These are phyloP conservation scores for Arenicola marina DNA, from an alignment of 2,888 invertebrate species.

Conservation along the genomic window DNA sequence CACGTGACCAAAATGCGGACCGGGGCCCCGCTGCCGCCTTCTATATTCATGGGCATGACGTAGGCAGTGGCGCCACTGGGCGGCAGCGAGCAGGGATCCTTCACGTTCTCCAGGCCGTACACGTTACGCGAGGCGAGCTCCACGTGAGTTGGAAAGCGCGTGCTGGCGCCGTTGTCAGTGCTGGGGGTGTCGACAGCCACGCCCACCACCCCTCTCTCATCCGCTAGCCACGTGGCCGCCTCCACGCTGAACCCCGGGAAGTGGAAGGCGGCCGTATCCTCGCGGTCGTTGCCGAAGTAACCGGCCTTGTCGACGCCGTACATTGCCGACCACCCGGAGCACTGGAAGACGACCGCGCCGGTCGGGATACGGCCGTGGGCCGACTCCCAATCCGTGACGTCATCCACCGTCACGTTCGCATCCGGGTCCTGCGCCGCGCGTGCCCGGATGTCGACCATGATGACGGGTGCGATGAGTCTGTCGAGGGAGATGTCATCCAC, in stretches of 20 bases:
- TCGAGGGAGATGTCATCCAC: conserved; percentile 8
- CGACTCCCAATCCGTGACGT: conserved; percentile 5
- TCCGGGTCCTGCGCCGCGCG: conserved; percentile 5
- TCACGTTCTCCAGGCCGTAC: no score
- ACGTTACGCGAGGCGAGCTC: no score
- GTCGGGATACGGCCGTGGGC: conserved; percentile 7
- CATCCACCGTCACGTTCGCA: not conserved
- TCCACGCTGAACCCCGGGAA: conserved; percentile 9
- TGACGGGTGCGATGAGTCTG: not conserved
- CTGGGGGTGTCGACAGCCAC: no score
- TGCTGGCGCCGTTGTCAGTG: no score
- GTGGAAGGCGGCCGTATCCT: conserved; percentile 4
- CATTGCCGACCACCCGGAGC: not conserved
- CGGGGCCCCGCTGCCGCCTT: no score
- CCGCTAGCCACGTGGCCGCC: not conserved
- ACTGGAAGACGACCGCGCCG: not conserved
- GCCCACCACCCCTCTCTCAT: not conserved
- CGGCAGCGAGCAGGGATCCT: no score
- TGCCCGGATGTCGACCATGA: conserved; percentile 1
- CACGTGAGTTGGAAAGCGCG: no score
- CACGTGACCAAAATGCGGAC: no score
- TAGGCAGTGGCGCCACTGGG: no score
- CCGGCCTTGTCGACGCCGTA: not conserved
- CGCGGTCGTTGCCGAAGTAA: not conserved
- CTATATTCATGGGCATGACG: no score